Evolutionary conservation across 2,113 vertebrate genomes (phyloP), one percentile per base, ranked within the genome.

Genomic region (Stictonetta naevosa): DNA sequence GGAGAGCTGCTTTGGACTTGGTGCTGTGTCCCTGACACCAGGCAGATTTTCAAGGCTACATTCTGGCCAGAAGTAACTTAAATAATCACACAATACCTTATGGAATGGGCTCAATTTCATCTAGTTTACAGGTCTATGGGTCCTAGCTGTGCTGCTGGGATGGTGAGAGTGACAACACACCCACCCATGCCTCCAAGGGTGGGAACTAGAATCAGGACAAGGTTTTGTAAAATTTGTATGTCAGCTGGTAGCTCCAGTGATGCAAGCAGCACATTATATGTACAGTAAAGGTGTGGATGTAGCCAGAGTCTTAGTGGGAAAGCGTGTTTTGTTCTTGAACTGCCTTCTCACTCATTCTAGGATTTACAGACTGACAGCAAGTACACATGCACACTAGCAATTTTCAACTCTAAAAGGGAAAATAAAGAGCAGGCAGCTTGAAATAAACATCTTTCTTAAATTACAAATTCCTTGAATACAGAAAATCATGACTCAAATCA

Each of bases 211-310:
- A 44, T 36, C 34, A 69, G 48, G 40, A 56, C 26, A 60, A 76
- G 53, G 28, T 21, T 75, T 42, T 82, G 77, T 3, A 19, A 48
- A 21, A 22, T 72, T 19, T 31, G 6, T 20, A 58, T 76, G 14
- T 14, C 20, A 46, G 63, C 50, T 85, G 71, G 31, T 25, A 44
- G n/a, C 8, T 26, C n/a, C 59, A 11, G 20, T 16, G 48, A 21
- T 16, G 28, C 1, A 6, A 36, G 52, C 64, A 86, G 36, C n/a
- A 23, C 31, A 50, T 62, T 3, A 2, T 1, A 1, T n/a, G 34
- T 28, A 33, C 34, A 73, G 44, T 53, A 42, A 5, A 4, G 16
- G 48, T 1, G 0, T 4, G 46, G 3, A 55, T 75, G 53, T 25
- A 83, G 56, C 44, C 62, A 34, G n/a, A 36, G 67, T 7, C 29